Percentiles rank a stretch among this genome's conserved stretches.
Conservation (phyloP, 2,797 vertebrate genomes). For the Molossus alvarezi region DNA sequence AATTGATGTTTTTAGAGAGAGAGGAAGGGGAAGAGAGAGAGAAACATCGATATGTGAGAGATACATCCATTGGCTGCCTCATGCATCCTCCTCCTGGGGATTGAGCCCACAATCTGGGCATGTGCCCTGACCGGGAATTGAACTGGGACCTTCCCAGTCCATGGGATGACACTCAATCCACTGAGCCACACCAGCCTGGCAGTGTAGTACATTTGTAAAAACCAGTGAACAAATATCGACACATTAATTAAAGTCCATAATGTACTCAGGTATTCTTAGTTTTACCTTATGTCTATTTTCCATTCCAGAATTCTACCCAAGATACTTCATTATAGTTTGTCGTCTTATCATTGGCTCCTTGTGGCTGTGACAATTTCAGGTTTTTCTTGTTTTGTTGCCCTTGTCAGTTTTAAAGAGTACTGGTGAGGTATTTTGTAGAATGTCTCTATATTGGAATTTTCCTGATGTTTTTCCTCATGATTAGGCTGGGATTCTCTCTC, state of each 20-base stretch:
- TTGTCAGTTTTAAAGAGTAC: not conserved
- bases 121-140: too few relatives aligned
- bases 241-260: not conserved
- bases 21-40: too few relatives aligned
- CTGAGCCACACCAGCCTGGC: too few relatives aligned
- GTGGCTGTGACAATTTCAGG: not conserved
- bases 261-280: not conserved
- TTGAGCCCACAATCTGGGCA: too few relatives aligned
- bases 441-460: not conserved
- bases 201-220: not conserved
- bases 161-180: too few relatives aligned
- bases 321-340: not conserved
- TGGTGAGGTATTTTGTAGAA: not conserved
- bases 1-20: too few relatives aligned
- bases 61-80: too few relatives aligned
- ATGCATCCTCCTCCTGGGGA: too few relatives aligned
- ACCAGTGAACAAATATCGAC: not conserved
- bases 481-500: not conserved
- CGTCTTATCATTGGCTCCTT: not conserved
- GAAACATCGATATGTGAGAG: too few relatives aligned
- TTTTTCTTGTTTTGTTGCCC: constrained; percentile 2
- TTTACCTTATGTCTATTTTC: constrained; percentile 16
- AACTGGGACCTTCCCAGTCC: too few relatives aligned
- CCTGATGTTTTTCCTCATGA: not conserved
- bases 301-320: not conserved